Base-by-base conservation (phyloP, 2,113 vertebrate genomes). In the Ailuropoda melanoleuca region DNA sequence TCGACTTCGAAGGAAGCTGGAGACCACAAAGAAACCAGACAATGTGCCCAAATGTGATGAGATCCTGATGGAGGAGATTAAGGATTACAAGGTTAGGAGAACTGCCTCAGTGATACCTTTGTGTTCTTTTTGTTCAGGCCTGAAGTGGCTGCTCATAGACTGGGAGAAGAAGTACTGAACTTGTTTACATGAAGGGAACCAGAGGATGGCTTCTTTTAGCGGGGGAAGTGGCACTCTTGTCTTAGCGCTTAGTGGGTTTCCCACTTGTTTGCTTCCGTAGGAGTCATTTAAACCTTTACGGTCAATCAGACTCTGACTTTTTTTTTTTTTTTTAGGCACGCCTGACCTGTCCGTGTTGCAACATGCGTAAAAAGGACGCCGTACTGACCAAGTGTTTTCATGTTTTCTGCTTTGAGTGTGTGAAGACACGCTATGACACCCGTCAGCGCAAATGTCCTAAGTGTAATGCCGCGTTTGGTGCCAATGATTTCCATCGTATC, bases 371-470 rank as follows among this genome's bases (percentile, higher is more conserved):
- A 97, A 99, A 99, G 98, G 99, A 99, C 1, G 99, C 99, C 0
- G 99, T 99, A 1, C 99, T 99, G 93, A 99, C 99, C 18, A 99
- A 99, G 98, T 99, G 99, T 97, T 99, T 99, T 97, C 99, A 99
- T 0, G 99, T 99, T 66, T 99, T 99, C 99, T 99, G 99, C 98
- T 99, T 99, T 2, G 99, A 99, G 98, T 99, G 99, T 9, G 99
- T 99, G 50, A 99, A 99, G 97, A 99, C 99, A 0, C 99, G 99
- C 93, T 99, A 99, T 1, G 99, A 99, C 98, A 99, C 99, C 0
- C 99, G 99, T 39, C 99, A 99, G 98, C 99, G 99, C 97, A 99
- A 99, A 90, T 99, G 99, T 97, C 99, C 99, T 81, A 99, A 99
- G 98, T 99, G 99, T 98, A 99, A 99, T 1, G 99, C 99, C 1